A percentile compares a stretch with the other conserved stretches of the same genome.
Conservation (phyloP, 2,888 invertebrate species). For the Perizoma affinitatum region DNA sequence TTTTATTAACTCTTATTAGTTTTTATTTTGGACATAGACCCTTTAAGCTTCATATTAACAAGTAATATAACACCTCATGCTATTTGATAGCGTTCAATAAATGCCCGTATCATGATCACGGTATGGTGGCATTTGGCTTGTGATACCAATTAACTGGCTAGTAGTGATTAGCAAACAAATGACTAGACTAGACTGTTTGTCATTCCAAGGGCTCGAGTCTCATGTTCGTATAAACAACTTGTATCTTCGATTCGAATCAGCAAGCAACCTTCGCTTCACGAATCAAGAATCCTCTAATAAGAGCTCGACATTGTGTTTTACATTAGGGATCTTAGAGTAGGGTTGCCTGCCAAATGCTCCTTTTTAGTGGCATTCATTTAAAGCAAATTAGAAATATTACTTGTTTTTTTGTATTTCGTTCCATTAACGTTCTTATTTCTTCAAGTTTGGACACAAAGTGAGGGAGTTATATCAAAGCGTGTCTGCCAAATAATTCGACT, state of each 20-base stretch:
- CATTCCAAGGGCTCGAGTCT: constrained; percentile 46
- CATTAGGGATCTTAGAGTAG: constrained; percentile 7
- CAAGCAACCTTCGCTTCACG: constrained; percentile 27
- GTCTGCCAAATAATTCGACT: too few relatives aligned
- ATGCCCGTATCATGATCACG: constrained; percentile 11
- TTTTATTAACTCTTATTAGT: constrained; percentile 10
- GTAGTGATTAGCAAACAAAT: constrained; percentile 34
- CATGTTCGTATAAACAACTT: constrained; percentile 41
- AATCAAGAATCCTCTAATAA: constrained; percentile 24
- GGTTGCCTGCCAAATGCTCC: neutral
- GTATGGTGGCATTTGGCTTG: constrained; percentile 9
- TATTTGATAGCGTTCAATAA: constrained; percentile 14
- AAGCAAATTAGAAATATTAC: too few relatives aligned
- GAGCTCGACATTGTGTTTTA: constrained; percentile 17
- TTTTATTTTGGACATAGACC: too few relatives aligned
- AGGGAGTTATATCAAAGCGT: too few relatives aligned
- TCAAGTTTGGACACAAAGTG: too few relatives aligned
- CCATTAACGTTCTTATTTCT: too few relatives aligned
- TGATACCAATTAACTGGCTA: constrained; percentile 26
- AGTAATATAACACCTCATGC: constrained; percentile 9
- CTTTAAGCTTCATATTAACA: too few relatives aligned
- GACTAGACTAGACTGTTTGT: constrained; percentile 41
- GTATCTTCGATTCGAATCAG: constrained; percentile 42
- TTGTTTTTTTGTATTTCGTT: too few relatives aligned
- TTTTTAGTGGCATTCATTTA: too few relatives aligned